Evolutionary conservation across 2,113 vertebrate genomes (phyloP).

Genomic region (Elanus axillaris): DNA sequence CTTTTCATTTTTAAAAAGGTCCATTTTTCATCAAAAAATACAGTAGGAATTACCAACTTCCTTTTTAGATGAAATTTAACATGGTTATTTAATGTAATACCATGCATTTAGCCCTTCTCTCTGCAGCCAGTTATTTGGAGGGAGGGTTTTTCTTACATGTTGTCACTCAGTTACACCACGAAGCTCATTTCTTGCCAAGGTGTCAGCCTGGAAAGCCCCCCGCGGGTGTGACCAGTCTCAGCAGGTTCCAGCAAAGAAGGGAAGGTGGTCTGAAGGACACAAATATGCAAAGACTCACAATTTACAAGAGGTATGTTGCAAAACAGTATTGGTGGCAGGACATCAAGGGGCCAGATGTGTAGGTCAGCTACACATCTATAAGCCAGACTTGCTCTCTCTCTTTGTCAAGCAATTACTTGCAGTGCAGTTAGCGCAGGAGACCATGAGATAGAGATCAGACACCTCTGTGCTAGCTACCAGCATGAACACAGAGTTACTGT

Average conservation of each 20-base stretch:
- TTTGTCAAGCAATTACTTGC: slow-evolving; percentile 9
- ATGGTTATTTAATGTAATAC: not conserved
- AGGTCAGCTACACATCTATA: not conserved
- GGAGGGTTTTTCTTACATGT: not conserved
- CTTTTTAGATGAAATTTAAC: not conserved
- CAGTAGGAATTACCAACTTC: not conserved
- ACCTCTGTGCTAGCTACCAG: not conserved
- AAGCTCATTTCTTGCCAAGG: not conserved
- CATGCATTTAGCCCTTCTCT: not conserved
- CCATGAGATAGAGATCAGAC: slow-evolving; percentile 31
- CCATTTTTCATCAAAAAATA: not conserved
- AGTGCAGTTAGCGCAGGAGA: not conserved
- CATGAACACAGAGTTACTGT: not conserved
- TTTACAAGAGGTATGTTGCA: not conserved
- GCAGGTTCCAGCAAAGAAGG: not conserved
- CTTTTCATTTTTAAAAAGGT: not conserved
- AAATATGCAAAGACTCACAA: not conserved
- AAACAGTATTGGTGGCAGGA: not conserved
- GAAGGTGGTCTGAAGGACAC: not conserved
- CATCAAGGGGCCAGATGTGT: not conserved
- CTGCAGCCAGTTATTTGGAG: not conserved
- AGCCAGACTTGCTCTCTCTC: not conserved
- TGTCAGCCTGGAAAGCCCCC: not conserved
- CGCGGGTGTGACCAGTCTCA: not conserved
- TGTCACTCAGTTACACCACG: not conserved